Percentiles rank a stretch among this genome's conserved stretches.
Conservation (phyloP, 1,140 invertebrate species). For the Zaprionus kolodkinae region DNA sequence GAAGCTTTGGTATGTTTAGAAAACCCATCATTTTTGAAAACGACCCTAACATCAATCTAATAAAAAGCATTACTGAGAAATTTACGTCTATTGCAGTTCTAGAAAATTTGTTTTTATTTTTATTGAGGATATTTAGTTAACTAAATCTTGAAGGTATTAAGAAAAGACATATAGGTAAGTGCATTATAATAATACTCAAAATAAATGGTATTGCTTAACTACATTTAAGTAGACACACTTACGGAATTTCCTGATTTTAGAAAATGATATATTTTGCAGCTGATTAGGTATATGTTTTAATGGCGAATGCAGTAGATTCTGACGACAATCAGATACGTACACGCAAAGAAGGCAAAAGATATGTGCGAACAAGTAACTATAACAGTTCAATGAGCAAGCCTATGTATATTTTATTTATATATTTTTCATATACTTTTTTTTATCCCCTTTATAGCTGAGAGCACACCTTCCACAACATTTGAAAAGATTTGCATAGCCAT, state of each 20-base stretch:
- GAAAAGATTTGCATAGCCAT: conserved; percentile 91
- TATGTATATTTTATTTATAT: too few species aligned
- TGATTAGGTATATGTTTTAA: not conserved
- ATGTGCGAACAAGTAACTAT: conserved; percentile 24
- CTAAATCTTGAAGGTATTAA: not conserved
- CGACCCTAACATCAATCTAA: too few species aligned
- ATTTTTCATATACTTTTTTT: not conserved
- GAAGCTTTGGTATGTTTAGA: too few species aligned
- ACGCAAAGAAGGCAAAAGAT: conserved; percentile 21
- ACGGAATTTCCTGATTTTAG: too few species aligned
- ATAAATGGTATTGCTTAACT: too few species aligned
- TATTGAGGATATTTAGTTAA: not conserved
- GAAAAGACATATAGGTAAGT: not conserved
- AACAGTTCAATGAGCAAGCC: too few species aligned
- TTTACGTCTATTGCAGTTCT: not conserved
- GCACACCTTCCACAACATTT: conserved; percentile 1
- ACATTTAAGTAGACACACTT: too few species aligned
- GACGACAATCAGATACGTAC: not conserved
- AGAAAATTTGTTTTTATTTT: not conserved
- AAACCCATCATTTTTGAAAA: too few species aligned
- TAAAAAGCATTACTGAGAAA: not conserved
- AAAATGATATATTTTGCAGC: not conserved
- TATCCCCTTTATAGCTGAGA: conserved; percentile 38
- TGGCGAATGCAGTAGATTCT: not conserved
- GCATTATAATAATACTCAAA: not conserved